Evolutionary conservation across 2,797 vertebrate species (phyloP).

Genomic region (Megaceryle alcyon): DNA sequence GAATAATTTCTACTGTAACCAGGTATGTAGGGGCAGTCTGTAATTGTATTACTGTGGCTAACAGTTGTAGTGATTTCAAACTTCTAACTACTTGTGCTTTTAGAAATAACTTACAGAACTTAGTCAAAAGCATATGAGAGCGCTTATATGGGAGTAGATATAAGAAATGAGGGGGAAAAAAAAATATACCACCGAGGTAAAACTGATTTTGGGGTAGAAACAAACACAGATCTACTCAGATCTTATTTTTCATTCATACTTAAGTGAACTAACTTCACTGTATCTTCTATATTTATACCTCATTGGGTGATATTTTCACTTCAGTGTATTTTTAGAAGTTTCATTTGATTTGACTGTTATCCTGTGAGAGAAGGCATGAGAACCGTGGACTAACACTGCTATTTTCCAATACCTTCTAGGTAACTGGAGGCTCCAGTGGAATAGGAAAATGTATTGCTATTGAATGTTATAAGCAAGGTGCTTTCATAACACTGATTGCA

Average conservation of each 20-base stretch:
- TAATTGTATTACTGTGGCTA: not conserved
- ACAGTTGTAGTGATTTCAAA: not conserved
- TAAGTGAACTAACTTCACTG: not conserved
- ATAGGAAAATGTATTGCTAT: constrained; percentile 96
- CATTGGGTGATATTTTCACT: not conserved
- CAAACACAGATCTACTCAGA: not conserved
- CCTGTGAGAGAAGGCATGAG: not conserved
- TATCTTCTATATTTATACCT: not conserved
- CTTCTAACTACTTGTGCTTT: not conserved
- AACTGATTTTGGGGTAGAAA: not conserved
- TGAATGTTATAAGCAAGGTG: constrained; percentile 95
- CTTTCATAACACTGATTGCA: constrained; percentile 97
- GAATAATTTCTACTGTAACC: not conserved
- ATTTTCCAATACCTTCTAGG: constrained; percentile 77
- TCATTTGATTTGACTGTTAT: not conserved
- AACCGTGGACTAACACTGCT: not conserved
- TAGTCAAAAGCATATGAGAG: not conserved
- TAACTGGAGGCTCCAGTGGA: constrained; percentile 97
- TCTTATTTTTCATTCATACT: not conserved
- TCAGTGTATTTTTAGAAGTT: not conserved
- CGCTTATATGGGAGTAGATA: fast-evolving
- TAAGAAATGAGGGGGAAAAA: not conserved
- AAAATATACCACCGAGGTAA: not conserved
- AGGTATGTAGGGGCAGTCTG: not conserved
- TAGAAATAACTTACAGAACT: not conserved